Base-by-base conservation (phyloP, 2,113 vertebrate species). In the Peucedramus taeniatus region DNA sequence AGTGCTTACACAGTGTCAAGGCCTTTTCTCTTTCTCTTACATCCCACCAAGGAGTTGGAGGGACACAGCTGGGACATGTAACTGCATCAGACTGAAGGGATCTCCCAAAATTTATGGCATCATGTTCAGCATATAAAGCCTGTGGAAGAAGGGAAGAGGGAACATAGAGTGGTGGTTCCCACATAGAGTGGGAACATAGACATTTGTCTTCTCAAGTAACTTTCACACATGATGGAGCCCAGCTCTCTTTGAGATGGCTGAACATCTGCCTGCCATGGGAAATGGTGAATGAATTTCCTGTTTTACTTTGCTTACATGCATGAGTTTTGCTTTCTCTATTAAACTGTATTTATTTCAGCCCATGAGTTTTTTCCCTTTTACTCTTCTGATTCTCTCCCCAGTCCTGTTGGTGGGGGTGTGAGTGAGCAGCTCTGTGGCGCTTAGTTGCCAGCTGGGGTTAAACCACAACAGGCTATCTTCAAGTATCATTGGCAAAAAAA, bases 381-480 rank as follows among this genome's bases (percentile, higher is more conserved):
- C 4, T 68, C 40, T 83, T 76, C n/a, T 35, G 30, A 42, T 54
- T 54, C 10, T 27, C 49, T 61, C 40, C 16, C 30, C 20, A 42
- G 21, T 49, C 26, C 26, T 31, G 5, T 22, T 35, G 54, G 6
- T 40, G 14, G 30, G n/a, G 26, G 4, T 4, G 21, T 27, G n/a
- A 69, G n/a, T 0, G 1, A 89, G 24, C 0, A 0, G n/a, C 30
- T 83, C 54, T 12, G 8, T 24, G 33, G 11, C 47, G 39, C 39
- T 76, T 13, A 9, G 30, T 31, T 76, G 40, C 63, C 56, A 45
- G 10, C 14, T 69, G 35, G 21, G 21, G 23, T 61, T 69, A 76
- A 76, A 35, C 16, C 28, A 66, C 40, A 45, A 26, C 42, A 3
- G 35, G 14, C 31, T 87, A 13, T 60, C 22, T 81, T 50, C 61